phyloP scores from a whole-genome alignment of 2,113 vertebrate species.

The Hiodon alosoides region DNA sequence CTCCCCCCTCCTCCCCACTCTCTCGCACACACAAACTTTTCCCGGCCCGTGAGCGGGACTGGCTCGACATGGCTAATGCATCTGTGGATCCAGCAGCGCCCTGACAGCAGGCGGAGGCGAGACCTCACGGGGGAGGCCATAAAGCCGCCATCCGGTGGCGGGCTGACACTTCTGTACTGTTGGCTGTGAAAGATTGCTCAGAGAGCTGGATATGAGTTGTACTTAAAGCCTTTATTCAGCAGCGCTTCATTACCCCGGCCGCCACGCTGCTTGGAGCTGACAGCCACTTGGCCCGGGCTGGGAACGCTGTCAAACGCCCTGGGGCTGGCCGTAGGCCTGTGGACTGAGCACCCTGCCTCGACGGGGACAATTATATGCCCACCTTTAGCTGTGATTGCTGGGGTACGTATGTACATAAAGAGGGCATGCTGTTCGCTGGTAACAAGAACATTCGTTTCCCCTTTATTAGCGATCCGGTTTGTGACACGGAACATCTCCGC shows the following conservation, averaged over 20 bases:
- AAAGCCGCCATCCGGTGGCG: not conserved
- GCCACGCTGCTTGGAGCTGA: conserved; percentile 30
- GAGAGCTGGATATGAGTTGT: conserved; percentile 28
- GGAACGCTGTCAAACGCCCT: conserved; percentile 26
- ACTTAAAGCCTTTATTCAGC: conserved; percentile 36
- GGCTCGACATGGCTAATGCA: conserved; percentile 20
- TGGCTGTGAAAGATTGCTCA: conserved; percentile 11
- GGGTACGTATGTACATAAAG: not conserved
- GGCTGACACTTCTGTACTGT: not conserved
- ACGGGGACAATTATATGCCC: not conserved
- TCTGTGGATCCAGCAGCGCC: conserved; percentile 8
- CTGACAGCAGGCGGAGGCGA: conserved; percentile 17
- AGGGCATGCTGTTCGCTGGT: not conserved
- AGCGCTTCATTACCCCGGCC: conserved; percentile 40
- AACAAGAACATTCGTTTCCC: not conserved
- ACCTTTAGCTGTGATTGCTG: not conserved
- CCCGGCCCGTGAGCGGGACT: not conserved
- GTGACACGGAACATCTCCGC: not conserved
- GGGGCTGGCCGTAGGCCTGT: not conserved
- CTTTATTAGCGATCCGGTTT: too few relatives aligned
- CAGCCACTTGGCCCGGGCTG: conserved; percentile 25
- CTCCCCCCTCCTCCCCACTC: too few relatives aligned
- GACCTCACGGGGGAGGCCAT: not conserved
- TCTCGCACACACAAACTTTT: not conserved
- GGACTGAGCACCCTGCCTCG: not conserved